Evolutionary conservation across 2,113 vertebrate genomes (phyloP), one percentile per base, ranked within the genome.

Genomic region (Tenrec ecaudatus): DNA sequence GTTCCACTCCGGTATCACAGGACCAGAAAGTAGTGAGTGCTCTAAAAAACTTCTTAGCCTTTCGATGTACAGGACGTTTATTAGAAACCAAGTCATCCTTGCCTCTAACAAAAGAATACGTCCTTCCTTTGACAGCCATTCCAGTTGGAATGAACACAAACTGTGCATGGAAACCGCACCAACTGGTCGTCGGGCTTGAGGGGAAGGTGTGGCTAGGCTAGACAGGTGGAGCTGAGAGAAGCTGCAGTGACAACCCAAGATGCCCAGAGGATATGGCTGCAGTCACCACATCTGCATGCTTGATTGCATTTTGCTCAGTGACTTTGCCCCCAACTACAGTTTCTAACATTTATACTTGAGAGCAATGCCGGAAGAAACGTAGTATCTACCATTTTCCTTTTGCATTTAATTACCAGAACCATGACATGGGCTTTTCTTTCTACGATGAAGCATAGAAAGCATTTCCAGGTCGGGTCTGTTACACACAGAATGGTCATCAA

Each of bases 101-200:
- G 82, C 31, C 77, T 80, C 79, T 96, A 81, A 92, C 92, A 88
- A 60, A 57, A 75, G 76, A 47, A 43, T 78, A 81, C n/a, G 60
- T 1, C 31, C 80, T 91, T 92, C 15, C 78, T 19, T 71, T 86
- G 40, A 86, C 40, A 84, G 62, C 75, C 29, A 9, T 73, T 82
- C 12, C 83, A 73, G 47, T 16, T 58, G n/a, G 16, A 94, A 81
- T 68, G 94, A 90, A 86, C 66, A 86, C 38, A 64, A 9, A 76
- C 7, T 60, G 31, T 16, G 62, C 64, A 86, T 29, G 27, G 19
- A 92, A 86, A 69, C 38, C 20, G 76, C 57, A 40, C 25, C 57
- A 73, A 86, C 5, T 19, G 78, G 87, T 68, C 77, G 73, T 73
- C 77, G 60, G 64, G 16, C n/a, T 87, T 25, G 36, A 91, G 14